Evolutionary conservation across 2,888 invertebrate species (phyloP).

Genomic region (Megaustenia siamemsis): DNA sequence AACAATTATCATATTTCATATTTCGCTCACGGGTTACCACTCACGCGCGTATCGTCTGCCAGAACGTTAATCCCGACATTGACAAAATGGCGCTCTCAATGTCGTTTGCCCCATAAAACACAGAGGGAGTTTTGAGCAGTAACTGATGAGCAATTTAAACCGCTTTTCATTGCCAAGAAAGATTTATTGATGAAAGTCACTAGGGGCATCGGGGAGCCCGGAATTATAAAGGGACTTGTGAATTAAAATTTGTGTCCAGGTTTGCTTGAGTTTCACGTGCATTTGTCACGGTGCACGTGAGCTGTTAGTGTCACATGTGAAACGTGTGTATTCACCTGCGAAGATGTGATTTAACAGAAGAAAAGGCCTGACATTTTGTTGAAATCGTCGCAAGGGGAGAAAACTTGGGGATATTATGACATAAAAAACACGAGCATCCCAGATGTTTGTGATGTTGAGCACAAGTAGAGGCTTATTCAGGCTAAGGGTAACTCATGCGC

Average conservation of each 20-base stretch:
- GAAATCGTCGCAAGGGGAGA: neutral
- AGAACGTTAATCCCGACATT: neutral
- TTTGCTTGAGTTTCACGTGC: slow-evolving; percentile 15
- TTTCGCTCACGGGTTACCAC: no score
- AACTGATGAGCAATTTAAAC: neutral
- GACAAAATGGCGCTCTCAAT: neutral
- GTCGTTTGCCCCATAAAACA: neutral
- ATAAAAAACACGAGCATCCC: neutral
- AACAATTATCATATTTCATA: no score
- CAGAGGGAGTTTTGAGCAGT: neutral
- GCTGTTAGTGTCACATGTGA: slow-evolving; percentile 5
- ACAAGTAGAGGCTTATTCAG: neutral
- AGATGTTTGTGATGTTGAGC: slow-evolving; percentile 1
- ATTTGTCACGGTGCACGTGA: neutral
- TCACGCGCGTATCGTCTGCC: neutral
- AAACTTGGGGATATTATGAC: neutral
- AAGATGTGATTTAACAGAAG: neutral
- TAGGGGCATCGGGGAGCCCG: no score
- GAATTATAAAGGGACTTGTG: neutral
- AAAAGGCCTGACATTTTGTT: neutral
- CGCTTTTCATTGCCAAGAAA: neutral
- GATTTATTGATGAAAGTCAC: slow-evolving; percentile 9
- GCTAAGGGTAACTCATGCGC: neutral
- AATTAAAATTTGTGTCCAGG: neutral
- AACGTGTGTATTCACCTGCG: slow-evolving; percentile 19